These are phyloP conservation scores for Solenodon paradoxus DNA, from an alignment of 2,113 vertebrate genomes.

Conservation along the genomic window DNA sequence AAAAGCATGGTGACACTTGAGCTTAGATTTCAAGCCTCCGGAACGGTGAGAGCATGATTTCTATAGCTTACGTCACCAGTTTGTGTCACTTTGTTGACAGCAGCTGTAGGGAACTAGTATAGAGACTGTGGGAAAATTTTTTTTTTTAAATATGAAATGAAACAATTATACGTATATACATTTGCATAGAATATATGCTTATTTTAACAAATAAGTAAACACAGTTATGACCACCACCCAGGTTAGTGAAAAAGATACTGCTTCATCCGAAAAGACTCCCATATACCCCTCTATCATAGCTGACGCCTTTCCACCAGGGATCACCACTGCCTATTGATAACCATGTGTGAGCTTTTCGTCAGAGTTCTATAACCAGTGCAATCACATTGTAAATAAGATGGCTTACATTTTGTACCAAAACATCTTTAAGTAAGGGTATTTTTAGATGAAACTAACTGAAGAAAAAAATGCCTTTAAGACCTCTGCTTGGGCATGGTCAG, in stretches of 20 bases:
- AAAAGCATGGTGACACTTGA: background rate
- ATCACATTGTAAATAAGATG: background rate
- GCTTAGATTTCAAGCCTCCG: background rate
- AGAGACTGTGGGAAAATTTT: background rate
- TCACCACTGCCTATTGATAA: background rate
- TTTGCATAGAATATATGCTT: background rate
- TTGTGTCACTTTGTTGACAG: background rate
- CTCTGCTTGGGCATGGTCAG: background rate
- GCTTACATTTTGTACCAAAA: background rate
- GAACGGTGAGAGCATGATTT: background rate
- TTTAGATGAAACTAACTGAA: background rate
- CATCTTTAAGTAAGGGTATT: background rate
- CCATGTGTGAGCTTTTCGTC: background rate
- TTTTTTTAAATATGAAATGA: too few relatives aligned
- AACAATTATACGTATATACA: background rate
- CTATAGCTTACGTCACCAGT: background rate
- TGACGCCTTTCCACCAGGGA: background rate
- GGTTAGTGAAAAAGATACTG: background rate
- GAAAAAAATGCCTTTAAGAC: background rate
- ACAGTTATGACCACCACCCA: background rate
- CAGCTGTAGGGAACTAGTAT: background rate
- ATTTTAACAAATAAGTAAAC: background rate
- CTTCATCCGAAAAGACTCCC: background rate
- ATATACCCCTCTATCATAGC: background rate
- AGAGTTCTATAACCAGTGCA: background rate